phyloP scores from a whole-genome alignment of 2,888 invertebrate genomes.

The Lochmaea crataegi region DNA sequence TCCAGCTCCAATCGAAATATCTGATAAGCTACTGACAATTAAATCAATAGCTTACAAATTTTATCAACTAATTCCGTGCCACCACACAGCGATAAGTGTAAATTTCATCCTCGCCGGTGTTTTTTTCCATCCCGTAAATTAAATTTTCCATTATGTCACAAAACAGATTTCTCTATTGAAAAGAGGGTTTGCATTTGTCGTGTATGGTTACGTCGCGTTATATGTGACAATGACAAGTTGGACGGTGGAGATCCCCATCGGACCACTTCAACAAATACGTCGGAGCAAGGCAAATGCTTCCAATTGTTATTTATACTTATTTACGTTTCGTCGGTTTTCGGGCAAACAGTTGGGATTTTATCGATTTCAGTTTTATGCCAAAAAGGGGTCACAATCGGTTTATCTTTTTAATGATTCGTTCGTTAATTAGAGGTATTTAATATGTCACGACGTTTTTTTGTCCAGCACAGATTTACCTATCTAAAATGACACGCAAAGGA shows the following conservation, averaged over 20 bases:
- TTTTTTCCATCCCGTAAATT: constrained; percentile 17
- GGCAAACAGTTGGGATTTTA: not conserved
- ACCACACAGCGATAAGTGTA: constrained; percentile 14
- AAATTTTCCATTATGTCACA: constrained; percentile 36
- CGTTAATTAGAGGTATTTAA: not conserved
- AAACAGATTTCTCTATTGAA: constrained; percentile 45
- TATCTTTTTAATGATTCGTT: not conserved
- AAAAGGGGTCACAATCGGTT: not conserved
- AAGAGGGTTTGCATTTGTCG: constrained; percentile 48
- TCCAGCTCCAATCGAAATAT: no score
- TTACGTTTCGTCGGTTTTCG: not conserved
- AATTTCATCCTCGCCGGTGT: not conserved
- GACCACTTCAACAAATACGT: constrained; percentile 52
- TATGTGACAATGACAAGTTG: constrained; percentile 54
- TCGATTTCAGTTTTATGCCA: not conserved
- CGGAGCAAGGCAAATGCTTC: constrained; percentile 47
- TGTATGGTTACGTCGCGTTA: constrained; percentile 39
- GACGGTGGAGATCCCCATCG: constrained; percentile 47
- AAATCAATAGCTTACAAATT: constrained; percentile 4
- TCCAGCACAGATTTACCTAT: no score
- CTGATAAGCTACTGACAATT: not conserved
- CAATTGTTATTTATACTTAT: constrained; percentile 48
- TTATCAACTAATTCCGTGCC: constrained; percentile 12
- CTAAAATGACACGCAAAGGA: no score
- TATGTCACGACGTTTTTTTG: no score